These are phyloP conservation scores for Umimayanthus kanabou DNA, from an alignment of 92 coral and sea anemone species.

Conservation along the genomic window DNA sequence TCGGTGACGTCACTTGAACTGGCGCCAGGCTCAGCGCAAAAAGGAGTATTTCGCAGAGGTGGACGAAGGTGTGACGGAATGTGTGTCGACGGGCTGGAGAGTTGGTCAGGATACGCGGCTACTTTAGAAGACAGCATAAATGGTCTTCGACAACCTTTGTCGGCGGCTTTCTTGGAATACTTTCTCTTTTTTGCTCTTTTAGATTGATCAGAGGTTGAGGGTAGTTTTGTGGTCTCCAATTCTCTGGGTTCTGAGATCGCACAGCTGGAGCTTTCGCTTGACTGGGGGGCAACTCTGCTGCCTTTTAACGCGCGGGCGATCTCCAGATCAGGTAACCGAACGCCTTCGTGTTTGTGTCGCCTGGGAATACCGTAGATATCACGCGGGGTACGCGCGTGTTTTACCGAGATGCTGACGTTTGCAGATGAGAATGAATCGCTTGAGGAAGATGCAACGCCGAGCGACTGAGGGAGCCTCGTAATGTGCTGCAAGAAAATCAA, in stretches of 20 bases:
- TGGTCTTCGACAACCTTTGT: slow-evolving; percentile 18
- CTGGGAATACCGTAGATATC: slow-evolving; percentile 28
- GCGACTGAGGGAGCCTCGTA: not conserved
- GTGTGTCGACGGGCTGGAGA: not conserved
- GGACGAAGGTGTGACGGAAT: not conserved
- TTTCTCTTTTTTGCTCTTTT: not conserved
- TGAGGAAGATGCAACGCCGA: slow-evolving; percentile 16
- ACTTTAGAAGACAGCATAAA: not conserved
- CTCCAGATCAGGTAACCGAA: slow-evolving; percentile 5
- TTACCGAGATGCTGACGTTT: slow-evolving; percentile 4
- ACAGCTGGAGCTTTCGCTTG: not conserved
- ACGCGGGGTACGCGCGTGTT: slow-evolving; percentile 22
- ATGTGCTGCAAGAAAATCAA: not conserved
- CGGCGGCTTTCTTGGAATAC: slow-evolving; percentile 2
- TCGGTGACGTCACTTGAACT: slow-evolving; percentile 16
- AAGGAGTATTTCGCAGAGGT: not conserved
- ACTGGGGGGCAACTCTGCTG: not conserved
- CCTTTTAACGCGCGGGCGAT: not conserved
- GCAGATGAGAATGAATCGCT: slow-evolving; percentile 8
- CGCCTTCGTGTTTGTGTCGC: slow-evolving; percentile 20
- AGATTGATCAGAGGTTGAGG: not conserved
- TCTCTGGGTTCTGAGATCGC: not conserved
- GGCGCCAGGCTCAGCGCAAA: slow-evolving; percentile 16
- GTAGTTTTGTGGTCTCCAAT: not conserved
- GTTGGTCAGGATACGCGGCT: not conserved